Base-by-base conservation (phyloP, 1,140 invertebrate genomes). In the Zophobas morio region DNA sequence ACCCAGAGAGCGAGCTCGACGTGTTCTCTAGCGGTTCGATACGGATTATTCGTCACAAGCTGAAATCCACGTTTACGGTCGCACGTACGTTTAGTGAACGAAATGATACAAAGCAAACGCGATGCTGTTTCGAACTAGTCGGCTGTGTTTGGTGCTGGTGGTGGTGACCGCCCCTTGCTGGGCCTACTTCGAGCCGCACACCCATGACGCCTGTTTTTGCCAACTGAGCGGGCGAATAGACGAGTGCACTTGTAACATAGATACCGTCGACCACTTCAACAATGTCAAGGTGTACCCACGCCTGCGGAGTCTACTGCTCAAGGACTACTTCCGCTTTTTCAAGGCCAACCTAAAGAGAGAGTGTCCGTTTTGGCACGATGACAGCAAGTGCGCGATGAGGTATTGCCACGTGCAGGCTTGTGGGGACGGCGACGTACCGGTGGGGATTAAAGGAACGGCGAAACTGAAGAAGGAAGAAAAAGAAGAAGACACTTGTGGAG, bases 291-390 rank as follows among this genome's bases (percentile, higher is more conserved):
- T 99, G 72, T 98, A 94, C 88, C 98, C 98, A 2, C 89, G 95
- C 74, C 86, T 99, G 33, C 92, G 94, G 81, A 97, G 95, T 86
- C 87, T 99, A 70, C 89, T 99, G 36, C 90, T 92, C 6, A 96
- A 94, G 87, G 95, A 99, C 87, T 99, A 97, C 88, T 99, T 99
- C 87, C 91, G 96, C 81, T 99, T 97, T 89, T 99, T 96, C 85
- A 98, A 98, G 90, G 96, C 99, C 2, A 99, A 99, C 89, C 90
- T 99, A 79, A 94, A 95, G 81, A 93, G 93, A 81, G 90, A 92
- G 72, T 99, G 98, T 86, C 97, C 97, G 1, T 99, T 99, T 88
- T 99, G 98, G 97, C 87, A 89, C 1, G 97, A 99, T 84, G 95
- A 98, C 83, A 94, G 96, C 81, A 91, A 93, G 84, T 99, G 98